phyloP scores from a whole-genome alignment of 2,797 vertebrate species.

The Trichosurus vulpecula region DNA sequence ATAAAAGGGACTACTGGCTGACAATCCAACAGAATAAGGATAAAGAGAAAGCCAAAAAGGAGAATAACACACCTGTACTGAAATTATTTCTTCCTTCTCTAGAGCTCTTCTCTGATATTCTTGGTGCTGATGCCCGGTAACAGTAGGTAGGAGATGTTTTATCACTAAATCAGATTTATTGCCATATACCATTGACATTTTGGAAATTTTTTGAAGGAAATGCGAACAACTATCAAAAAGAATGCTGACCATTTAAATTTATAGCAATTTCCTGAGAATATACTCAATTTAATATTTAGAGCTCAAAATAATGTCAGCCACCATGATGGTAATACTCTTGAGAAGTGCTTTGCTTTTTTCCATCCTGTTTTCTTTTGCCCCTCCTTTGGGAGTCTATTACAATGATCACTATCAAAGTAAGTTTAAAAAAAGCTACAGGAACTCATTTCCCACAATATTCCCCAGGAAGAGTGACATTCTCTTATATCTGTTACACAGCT shows the following conservation, averaged over 20 bases:
- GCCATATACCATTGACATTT: not conserved
- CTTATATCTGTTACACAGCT: not conserved
- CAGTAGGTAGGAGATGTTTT: not conserved
- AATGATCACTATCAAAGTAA: not conserved
- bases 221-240: conserved; percentile 2
- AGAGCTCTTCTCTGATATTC: not conserved
- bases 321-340: not conserved
- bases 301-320: not conserved
- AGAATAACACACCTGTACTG: not conserved
- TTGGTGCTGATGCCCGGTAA: not conserved
- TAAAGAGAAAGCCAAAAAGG: not conserved
- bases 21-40: not conserved
- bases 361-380: not conserved
- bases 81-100: not conserved
- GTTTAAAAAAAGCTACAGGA: not conserved
- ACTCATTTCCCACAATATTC: not conserved
- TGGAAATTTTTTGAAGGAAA: not conserved
- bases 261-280: not conserved
- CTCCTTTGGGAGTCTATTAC: not conserved
- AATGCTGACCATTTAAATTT: not conserved
- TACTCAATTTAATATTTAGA: not conserved
- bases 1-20: not conserved
- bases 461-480: not conserved
- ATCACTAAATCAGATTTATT: not conserved
- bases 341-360: not conserved